Evolutionary conservation across 1,140 invertebrate genomes (phyloP).

Genomic region (Anagrus nilaparvatae): DNA sequence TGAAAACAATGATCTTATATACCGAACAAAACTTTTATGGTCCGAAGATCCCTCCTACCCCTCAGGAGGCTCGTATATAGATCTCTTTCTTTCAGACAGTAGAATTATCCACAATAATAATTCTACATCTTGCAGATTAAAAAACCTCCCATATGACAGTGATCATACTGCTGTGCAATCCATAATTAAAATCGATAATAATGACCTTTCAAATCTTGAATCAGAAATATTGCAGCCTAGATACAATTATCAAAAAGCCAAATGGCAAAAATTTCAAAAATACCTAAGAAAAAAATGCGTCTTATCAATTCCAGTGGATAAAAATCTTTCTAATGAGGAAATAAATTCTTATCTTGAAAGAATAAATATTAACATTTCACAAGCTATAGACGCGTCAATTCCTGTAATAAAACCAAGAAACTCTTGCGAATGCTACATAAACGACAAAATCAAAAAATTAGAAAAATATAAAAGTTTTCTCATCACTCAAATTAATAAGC

Average conservation of each 20-base stretch:
- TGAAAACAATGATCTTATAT: not conserved
- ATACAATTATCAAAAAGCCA: too few relatives aligned
- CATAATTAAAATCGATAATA: too few relatives aligned
- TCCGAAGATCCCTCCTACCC: constrained; percentile 12
- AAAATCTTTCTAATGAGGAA: not conserved
- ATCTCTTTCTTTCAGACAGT: constrained; percentile 1
- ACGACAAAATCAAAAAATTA: constrained; percentile 2
- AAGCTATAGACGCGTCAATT: not conserved
- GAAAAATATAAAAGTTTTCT: constrained; percentile 2
- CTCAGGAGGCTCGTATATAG: constrained; percentile 5
- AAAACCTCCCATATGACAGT: not conserved
- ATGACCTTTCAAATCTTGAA: too few relatives aligned
- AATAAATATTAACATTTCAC: not conserved
- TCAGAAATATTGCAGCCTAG: too few relatives aligned
- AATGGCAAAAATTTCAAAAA: not conserved
- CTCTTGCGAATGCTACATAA: not conserved
- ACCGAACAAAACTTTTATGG: constrained; percentile 5
- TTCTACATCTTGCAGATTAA: not conserved
- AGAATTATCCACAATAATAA: not conserved
- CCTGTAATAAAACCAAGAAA: not conserved
- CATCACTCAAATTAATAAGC: not conserved
- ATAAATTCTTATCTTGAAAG: not conserved
- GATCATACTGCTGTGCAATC: not conserved
- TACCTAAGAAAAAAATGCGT: not conserved
- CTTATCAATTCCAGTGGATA: not conserved